A percentile compares a stretch with the other conserved stretches of the same genome.
These are phyloP conservation scores for Chroicocephalus ridibundus DNA, from an alignment of 2,113 vertebrate species.

Conservation along the genomic window DNA sequence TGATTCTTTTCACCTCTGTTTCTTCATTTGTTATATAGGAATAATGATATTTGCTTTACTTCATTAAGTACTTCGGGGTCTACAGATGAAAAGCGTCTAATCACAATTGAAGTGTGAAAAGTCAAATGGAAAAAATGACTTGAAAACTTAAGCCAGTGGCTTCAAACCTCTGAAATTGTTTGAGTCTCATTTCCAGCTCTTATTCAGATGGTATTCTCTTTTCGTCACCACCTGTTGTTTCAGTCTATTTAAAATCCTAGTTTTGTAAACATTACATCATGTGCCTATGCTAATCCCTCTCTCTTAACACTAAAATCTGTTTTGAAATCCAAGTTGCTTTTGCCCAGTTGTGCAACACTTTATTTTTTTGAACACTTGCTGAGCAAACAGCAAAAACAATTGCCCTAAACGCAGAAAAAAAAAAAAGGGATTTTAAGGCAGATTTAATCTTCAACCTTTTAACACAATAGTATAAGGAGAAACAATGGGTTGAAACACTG, in stretches of 20 bases:
- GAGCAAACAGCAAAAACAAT: background rate
- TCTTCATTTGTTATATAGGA: background rate
- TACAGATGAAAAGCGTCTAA: background rate
- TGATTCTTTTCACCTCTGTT: background rate
- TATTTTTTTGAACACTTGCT: background rate
- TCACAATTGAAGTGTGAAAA: background rate
- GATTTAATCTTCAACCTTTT: background rate
- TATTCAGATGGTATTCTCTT: background rate
- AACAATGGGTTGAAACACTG: background rate
- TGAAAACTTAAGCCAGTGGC: background rate
- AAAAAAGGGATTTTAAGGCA: background rate
- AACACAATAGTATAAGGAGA: background rate
- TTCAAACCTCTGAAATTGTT: background rate
- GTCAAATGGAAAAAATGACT: background rate
- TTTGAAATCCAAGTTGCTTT: background rate
- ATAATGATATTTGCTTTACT: background rate
- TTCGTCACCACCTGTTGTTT: background rate
- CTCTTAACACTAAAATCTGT: background rate
- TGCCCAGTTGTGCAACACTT: background rate
- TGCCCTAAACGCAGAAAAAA: background rate
- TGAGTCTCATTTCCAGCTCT: background rate
- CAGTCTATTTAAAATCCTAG: background rate
- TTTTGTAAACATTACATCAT: background rate
- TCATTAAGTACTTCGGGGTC: background rate
- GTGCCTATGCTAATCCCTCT: background rate